phyloP scores from a whole-genome alignment of 2,797 vertebrate genomes.

The Crocidura indochinensis region DNA sequence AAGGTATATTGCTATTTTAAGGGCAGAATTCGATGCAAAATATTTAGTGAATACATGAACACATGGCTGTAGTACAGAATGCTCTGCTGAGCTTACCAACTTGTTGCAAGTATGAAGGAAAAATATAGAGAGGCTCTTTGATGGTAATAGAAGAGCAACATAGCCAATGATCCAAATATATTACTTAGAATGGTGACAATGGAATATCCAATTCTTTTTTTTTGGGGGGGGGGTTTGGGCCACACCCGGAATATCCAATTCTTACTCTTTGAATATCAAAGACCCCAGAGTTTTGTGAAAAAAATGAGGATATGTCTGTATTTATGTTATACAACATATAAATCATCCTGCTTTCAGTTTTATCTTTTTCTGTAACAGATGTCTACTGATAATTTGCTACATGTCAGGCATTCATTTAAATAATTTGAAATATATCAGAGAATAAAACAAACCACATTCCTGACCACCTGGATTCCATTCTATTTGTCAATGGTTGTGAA shows the following conservation, averaged over 20 bases:
- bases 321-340: too few species aligned
- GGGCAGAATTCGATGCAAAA: background rate
- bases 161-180: background rate
- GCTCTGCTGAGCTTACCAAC: too few species aligned
- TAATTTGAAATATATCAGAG: background rate
- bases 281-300: background rate
- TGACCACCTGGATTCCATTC: background rate
- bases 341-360: too few species aligned
- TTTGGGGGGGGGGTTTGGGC: too few species aligned
- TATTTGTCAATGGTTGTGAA: background rate
- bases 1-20: background rate
- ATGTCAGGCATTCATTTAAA: background rate
- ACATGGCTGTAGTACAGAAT: background rate
- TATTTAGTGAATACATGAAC: slow-evolving; percentile 15
- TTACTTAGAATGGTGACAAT: background rate
- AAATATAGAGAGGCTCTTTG: too few species aligned
- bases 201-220: too few species aligned
- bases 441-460: background rate
- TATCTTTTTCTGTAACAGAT: background rate
- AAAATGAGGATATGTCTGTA: background rate
- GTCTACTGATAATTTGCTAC: background rate
- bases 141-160: background rate
- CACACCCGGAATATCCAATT: too few species aligned
- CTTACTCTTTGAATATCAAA: background rate
- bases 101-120: too few species aligned